Percentiles rank a stretch among this genome's conserved stretches.
Evolutionary conservation across 1,140 invertebrate species (phyloP).

Genomic region (Magallana gigas): DNA sequence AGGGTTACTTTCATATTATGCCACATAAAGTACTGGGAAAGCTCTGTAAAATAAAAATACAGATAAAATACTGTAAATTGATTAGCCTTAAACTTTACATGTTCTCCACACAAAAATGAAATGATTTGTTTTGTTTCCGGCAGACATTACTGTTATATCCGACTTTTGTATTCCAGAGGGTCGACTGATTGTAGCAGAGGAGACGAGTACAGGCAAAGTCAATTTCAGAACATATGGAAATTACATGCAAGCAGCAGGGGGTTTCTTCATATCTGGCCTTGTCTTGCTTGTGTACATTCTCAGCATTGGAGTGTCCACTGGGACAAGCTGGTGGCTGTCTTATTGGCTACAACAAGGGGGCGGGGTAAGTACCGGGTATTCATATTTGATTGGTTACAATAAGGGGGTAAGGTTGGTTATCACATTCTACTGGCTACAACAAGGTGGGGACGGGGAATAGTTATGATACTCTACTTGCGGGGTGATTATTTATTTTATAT

Average conservation of each 20-base stretch:
- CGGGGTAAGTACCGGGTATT: conserved; percentile 75
- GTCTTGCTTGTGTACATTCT: conserved; percentile 82
- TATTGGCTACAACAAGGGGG: conserved; percentile 83
- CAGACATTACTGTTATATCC: no score
- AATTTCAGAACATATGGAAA: conserved; percentile 79
- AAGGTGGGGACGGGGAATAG: background rate
- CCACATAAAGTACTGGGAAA: no score
- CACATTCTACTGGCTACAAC: background rate
- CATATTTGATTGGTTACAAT: background rate
- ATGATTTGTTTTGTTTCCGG: background rate
- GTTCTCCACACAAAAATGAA: background rate
- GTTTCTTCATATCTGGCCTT: conserved; percentile 80
- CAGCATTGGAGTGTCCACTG: conserved; percentile 82
- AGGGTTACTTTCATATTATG: no score
- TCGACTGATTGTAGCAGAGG: conserved; percentile 79
- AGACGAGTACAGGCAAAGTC: conserved; percentile 80
- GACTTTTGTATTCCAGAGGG: conserved; percentile 57
- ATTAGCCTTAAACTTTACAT: no score
- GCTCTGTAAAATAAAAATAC: no score
- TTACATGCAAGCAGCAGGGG: conserved; percentile 84
- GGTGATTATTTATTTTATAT: no score
- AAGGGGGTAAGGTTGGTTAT: background rate
- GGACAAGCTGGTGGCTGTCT: conserved; percentile 86
- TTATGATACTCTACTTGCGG: background rate
- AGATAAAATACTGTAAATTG: no score